A percentile compares a stretch with the other conserved stretches of the same genome.
These are phyloP conservation scores for Drosophila tsacasi DNA, from an alignment of 1,140 invertebrate species.

Conservation along the genomic window DNA sequence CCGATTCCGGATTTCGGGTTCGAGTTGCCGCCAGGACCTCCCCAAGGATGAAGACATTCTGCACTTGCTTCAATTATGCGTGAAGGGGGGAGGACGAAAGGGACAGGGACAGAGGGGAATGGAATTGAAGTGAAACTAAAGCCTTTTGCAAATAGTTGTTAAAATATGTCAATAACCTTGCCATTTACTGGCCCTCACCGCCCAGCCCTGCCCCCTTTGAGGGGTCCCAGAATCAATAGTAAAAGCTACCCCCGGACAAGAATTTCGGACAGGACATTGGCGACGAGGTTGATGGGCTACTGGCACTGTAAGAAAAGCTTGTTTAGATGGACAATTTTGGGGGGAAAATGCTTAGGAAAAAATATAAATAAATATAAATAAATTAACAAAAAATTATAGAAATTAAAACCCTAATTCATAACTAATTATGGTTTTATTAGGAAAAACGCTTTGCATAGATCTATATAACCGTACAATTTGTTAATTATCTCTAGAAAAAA, in stretches of 20 bases:
- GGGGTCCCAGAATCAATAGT: conserved; percentile 60
- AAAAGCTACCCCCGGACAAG: conserved; percentile 53
- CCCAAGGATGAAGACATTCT: conserved; percentile 73
- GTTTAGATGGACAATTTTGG: not conserved
- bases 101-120: conserved; percentile 17
- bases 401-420: too few relatives aligned
- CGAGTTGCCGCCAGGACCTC: conserved; percentile 17
- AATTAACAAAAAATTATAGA: not conserved
- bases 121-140: conserved; percentile 81
- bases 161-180: conserved; percentile 81
- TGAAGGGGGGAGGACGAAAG: conserved; percentile 17
- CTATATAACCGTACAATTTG: too few relatives aligned
- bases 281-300: conserved; percentile 22
- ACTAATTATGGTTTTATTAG: too few relatives aligned
- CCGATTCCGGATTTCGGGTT: not conserved
- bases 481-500: too few relatives aligned
- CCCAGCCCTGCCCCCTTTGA: not conserved
- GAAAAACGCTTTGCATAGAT: too few relatives aligned
- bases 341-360: not conserved
- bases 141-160: conserved; percentile 82
- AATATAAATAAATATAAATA: not conserved
- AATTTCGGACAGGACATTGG: conserved; percentile 63
- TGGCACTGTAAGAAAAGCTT: conserved; percentile 2
- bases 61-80: conserved; percentile 80
- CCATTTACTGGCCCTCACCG: conserved; percentile 50